phyloP scores from a whole-genome alignment of 2,888 invertebrate genomes.

The Scaptomyza cyrtandrae region DNA sequence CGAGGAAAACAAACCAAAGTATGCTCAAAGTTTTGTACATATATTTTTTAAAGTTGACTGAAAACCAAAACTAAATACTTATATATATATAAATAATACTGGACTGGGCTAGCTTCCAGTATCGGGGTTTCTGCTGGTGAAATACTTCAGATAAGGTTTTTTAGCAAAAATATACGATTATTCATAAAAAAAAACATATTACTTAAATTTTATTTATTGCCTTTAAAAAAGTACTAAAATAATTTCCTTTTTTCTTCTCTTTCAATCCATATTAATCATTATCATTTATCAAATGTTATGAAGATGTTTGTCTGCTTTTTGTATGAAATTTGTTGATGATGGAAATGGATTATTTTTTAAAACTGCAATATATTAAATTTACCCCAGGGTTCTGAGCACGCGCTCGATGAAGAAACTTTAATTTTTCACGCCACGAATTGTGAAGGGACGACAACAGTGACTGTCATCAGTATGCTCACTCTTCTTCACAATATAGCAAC shows the following conservation, averaged over 20 bases:
- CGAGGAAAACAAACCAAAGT: neutral
- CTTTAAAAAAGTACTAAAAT: too few relatives aligned
- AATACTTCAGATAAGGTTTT: neutral
- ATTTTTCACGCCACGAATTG: constrained; percentile 30
- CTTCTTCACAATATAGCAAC: constrained; percentile 11
- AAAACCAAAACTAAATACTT: neutral
- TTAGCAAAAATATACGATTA: constrained; percentile 1
- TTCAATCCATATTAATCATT: too few relatives aligned
- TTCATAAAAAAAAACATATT: neutral
- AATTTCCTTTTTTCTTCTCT: too few relatives aligned
- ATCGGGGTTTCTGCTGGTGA: neutral
- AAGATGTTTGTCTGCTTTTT: neutral
- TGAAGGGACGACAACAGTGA: constrained; percentile 39
- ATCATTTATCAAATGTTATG: too few relatives aligned
- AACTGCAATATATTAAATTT: neutral
- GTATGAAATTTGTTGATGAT: neutral
- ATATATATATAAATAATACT: too few relatives aligned
- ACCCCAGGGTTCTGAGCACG: neutral
- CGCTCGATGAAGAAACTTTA: constrained; percentile 11
- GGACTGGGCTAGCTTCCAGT: neutral
- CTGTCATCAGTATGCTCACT: constrained; percentile 37
- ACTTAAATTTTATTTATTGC: too few relatives aligned
- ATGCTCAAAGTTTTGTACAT: neutral
- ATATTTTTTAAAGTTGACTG: neutral
- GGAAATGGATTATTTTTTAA: too few relatives aligned